A percentile compares a stretch with the other conserved stretches of the same genome.
Evolutionary conservation across 2,797 vertebrate genomes (phyloP).

Genomic region (Phyllotis vaccarum): DNA sequence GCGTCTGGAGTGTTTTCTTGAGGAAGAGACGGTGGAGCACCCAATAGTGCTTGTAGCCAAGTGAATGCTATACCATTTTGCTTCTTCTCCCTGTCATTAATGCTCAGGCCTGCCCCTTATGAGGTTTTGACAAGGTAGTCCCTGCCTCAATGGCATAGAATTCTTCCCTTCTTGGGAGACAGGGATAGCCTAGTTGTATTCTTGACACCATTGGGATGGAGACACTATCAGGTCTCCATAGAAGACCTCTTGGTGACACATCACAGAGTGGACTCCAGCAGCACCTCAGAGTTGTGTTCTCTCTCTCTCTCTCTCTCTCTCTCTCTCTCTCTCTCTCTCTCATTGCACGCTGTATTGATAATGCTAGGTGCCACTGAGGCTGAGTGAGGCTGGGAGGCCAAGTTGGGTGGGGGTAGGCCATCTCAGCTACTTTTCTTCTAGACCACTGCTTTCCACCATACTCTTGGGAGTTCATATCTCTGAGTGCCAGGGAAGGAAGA

Average conservation of each 20-base stretch:
- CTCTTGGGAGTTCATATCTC: neutral
- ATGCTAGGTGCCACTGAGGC: neutral
- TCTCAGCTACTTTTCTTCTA: neutral
- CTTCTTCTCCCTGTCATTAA: neutral
- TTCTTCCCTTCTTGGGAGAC: neutral
- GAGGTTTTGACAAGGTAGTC: neutral
- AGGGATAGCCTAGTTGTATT: neutral
- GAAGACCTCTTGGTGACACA: neutral
- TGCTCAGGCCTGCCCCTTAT: neutral
- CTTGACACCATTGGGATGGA: no score
- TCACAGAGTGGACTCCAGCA: neutral
- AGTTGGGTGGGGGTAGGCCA: neutral
- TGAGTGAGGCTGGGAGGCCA: no score
- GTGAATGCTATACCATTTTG: accelerated
- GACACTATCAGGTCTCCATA: neutral
- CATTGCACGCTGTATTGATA: neutral
- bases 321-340: neutral
- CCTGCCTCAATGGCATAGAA: neutral
- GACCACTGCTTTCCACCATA: neutral
- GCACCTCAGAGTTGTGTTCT: neutral
- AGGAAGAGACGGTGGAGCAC: neutral
- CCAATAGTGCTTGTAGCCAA: neutral
- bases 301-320: neutral
- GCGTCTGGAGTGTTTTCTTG: no score
- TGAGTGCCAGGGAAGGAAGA: neutral